Percentiles rank a stretch among this genome's conserved stretches.
Conservation (phyloP, 1,140 invertebrate species). For the Euwallacea similis region DNA sequence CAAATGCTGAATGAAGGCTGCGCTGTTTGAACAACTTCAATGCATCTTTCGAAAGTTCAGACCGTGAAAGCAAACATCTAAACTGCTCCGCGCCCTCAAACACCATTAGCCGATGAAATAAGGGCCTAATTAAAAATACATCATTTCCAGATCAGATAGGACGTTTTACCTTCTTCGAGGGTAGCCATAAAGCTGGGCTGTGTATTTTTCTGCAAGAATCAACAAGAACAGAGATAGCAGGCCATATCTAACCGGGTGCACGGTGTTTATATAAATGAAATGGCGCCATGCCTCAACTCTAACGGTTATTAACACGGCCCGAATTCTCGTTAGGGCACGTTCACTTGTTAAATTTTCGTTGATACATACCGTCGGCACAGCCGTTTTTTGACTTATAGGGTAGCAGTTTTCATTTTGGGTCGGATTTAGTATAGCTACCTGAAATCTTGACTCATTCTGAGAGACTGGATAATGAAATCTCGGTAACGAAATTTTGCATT, state of each 20-base stretch:
- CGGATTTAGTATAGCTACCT: too few species aligned
- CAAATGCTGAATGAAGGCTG: too few species aligned
- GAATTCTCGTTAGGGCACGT: constrained; percentile 53
- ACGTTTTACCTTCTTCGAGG: constrained; percentile 30
- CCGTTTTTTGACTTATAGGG: constrained; percentile 7
- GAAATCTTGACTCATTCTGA: too few species aligned
- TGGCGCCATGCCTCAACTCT: constrained; percentile 52
- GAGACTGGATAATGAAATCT: too few species aligned
- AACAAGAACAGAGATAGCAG: constrained; percentile 46
- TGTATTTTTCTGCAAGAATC: constrained; percentile 47
- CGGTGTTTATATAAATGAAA: constrained; percentile 55
- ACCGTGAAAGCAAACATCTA: too few species aligned
- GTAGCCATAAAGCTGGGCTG: constrained; percentile 29
- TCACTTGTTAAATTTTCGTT: constrained; percentile 49
- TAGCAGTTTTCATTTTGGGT: too few species aligned
- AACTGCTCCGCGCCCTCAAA: constrained; percentile 8
- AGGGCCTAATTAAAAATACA: constrained; percentile 37
- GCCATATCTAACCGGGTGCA: constrained; percentile 48
- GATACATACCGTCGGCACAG: constrained; percentile 43
- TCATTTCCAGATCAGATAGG: constrained; percentile 31
- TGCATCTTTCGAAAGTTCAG: too few species aligned
- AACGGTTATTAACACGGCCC: constrained; percentile 52
- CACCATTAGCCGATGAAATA: constrained; percentile 28
- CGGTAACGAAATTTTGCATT: too few species aligned
- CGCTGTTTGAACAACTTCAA: too few species aligned